These are phyloP conservation scores for Phenacoccus solenopsis DNA, from an alignment of 1,140 invertebrate species.

Conservation along the genomic window DNA sequence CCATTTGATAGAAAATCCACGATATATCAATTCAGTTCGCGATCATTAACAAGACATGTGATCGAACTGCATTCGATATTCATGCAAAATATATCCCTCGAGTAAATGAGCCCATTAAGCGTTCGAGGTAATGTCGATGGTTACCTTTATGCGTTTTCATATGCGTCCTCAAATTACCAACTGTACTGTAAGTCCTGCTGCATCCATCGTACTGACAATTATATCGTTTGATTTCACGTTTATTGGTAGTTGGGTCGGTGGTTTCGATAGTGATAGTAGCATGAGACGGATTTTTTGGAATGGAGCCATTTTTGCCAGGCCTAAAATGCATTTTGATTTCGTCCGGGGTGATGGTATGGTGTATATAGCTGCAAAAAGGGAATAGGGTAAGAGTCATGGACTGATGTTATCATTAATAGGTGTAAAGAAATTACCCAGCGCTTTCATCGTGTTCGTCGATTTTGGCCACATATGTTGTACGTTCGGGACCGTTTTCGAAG, in stretches of 20 bases:
- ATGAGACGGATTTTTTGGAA: conserved; percentile 50
- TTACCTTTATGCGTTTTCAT: conserved; percentile 91
- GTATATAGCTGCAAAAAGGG: conserved; percentile 43
- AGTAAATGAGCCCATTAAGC: too few relatives aligned
- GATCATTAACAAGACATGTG: not conserved
- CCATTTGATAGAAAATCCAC: not conserved
- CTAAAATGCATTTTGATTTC: conserved; percentile 56
- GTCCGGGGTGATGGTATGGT: conserved; percentile 51
- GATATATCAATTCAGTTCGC: too few relatives aligned
- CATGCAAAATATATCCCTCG: too few relatives aligned
- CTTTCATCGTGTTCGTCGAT: conserved; percentile 22
- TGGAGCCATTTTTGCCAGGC: conserved; percentile 40
- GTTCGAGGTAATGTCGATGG: not conserved
- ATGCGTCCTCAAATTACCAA: conserved; percentile 87
- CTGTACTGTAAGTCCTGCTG: conserved; percentile 78
- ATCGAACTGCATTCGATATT: too few relatives aligned
- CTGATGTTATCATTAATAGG: not conserved
- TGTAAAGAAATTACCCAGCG: conserved; percentile 18
- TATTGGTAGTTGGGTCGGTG: conserved; percentile 46
- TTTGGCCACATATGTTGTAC: conserved; percentile 21
- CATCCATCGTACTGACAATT: conserved; percentile 84
- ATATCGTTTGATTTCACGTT: conserved; percentile 51
- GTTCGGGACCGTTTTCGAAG: conserved; percentile 19
- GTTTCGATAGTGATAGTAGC: conserved; percentile 52
- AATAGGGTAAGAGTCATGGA: too few relatives aligned